Base-by-base conservation (phyloP, 2,113 vertebrate species). In the Chlorodrepanis virens region DNA sequence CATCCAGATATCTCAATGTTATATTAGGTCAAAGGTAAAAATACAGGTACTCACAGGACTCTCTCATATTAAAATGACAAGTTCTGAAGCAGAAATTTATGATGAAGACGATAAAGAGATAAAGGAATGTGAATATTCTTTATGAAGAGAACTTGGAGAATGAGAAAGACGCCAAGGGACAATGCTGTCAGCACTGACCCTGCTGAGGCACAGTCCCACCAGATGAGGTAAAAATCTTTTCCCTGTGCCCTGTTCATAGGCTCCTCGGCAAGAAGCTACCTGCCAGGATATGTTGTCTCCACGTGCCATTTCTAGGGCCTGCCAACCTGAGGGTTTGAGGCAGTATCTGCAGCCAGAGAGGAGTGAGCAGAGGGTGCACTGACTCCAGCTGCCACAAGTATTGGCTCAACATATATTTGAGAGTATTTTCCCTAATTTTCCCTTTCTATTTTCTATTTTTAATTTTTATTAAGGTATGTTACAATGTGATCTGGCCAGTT, bases 281-380 rank as follows among this genome's bases (percentile, higher is more conserved):
- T 45, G n/a, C 25, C 49, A 74, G 37, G 37, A 68, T 77, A 31
- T 0, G 0, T 6, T 81, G 45, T 74, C 14, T 19, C 28, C 1
- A 0, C 4, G 12, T 15, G 17, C 18, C 18, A 24, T 71, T 70
- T 70, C 8, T 14, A 57, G 31, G 31, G 5, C 22, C 54, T 85
- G 50, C 22, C 45, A 49, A 4, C 11, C 24, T 2, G 2, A 53
- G 27, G 6, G 33, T 60, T 35, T 56, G 45, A 0, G 1, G 39
- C 61, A 47, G 29, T 21, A 83, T 39, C 54, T n/a, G 39, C 39
- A 11, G 47, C 6, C 22, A 11, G 27, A 6, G 7, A 7, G 12
- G 24, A 10, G 3, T 0, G 17, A 10, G n/a, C 13, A 57, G 18
- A 35, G 13, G 11, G 3, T 29, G 5, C 35, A 42, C 25, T 39